Evolutionary conservation across 1,140 invertebrate genomes (phyloP), one percentile per base, ranked within the genome.

Genomic region (Drosophila leontia): DNA sequence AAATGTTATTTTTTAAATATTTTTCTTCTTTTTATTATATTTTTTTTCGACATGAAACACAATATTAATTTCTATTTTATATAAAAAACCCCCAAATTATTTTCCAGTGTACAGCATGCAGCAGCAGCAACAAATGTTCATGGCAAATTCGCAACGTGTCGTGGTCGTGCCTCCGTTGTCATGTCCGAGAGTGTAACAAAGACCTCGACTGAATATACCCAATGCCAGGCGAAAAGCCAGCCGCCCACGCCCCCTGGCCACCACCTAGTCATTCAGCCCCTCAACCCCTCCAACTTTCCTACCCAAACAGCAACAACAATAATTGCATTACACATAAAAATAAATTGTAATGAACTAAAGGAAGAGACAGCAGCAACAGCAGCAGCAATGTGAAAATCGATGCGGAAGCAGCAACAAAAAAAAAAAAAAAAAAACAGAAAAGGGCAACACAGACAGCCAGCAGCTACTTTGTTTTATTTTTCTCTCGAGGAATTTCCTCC

Each of bases 241-340:
- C 42, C 41, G 29, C 55, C 39, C 13, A 34, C 37, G 19, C 35
- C 51, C 42, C 58, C 29, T 17, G 11, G 41, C 15, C 15, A 2
- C 15, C 35, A 47, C 58, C 29, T 17, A 8, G 41, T 12, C 26
- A 29, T 29, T 29, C 26, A 29, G 48, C 26, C 42, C 75, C 63
- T 78, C 78, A 65, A 50, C 45, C 71, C 80, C 69, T 69, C 23
- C 23, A 1, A 23, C 23, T 80, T 78, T 68, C 69, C 69, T 29
- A 29, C 68, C 53, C 12, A 47, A 57, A 55, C 80, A 57, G 75
- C 74, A 78, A 67, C 69, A 64, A 80, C 84, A 84, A 88, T 90
- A 88, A 90, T 90, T 90, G 85, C 84, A 88, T 88, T 90, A 88
- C 85, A 88, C 81, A 88, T 88, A 90, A 88, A 90, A 88, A 90